phyloP scores from a whole-genome alignment of 1,140 invertebrate species.

The Pectinophora gossypiella region DNA sequence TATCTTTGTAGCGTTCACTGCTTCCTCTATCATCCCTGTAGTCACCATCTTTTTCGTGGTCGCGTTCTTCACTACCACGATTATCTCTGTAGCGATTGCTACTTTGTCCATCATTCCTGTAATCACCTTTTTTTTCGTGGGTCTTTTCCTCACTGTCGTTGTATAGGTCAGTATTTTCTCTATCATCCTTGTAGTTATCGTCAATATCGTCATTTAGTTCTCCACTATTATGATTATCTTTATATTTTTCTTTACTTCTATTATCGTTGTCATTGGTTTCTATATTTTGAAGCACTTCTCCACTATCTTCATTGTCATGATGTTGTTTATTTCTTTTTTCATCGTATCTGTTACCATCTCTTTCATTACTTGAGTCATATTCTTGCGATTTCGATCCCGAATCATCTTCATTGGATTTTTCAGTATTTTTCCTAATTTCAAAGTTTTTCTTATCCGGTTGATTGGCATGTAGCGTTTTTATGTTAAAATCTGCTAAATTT shows the following conservation, averaged over 20 bases:
- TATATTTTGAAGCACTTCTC: background rate
- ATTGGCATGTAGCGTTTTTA: slow-evolving; percentile 41
- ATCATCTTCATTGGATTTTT: background rate
- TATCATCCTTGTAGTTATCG: slow-evolving; percentile 8
- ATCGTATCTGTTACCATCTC: background rate
- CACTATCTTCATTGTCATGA: background rate
- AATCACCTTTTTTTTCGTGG: background rate
- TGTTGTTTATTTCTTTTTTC: background rate
- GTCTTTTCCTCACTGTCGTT: slow-evolving; percentile 1
- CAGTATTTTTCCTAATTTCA: background rate
- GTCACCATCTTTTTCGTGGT: slow-evolving; percentile 8
- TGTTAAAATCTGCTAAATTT: slow-evolving; percentile 53
- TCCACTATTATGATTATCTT: slow-evolving; percentile 5
- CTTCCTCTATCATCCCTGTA: slow-evolving; percentile 3
- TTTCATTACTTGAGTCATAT: no score
- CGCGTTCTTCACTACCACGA: slow-evolving; percentile 7
- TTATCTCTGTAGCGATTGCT: slow-evolving; percentile 3
- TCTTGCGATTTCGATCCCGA: no score
- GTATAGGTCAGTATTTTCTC: slow-evolving; percentile 4
- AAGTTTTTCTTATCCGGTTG: slow-evolving; percentile 8
- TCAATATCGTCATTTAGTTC: no score
- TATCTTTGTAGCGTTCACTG: background rate
- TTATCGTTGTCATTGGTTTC: background rate
- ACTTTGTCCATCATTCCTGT: slow-evolving; percentile 3
- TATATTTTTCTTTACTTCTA: slow-evolving; percentile 6